phyloP scores from a whole-genome alignment of 2,888 invertebrate species.

The Galerucella nymphaeae region DNA sequence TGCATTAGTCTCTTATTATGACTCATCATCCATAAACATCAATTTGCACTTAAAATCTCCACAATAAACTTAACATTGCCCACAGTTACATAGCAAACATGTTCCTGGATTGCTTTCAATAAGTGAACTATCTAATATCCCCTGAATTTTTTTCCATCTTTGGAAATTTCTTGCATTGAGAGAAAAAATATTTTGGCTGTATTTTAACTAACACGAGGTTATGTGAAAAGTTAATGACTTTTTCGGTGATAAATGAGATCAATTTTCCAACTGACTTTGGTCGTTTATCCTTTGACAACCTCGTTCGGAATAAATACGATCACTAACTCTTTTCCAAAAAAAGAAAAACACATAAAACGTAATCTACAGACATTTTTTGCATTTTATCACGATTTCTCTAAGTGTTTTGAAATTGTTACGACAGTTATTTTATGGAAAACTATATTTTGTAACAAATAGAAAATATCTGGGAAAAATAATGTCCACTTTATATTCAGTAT shows the following conservation, averaged over 20 bases:
- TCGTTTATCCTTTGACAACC: constrained; percentile 28
- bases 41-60: not conserved
- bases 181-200: constrained; percentile 18
- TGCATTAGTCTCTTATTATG: too few relatives aligned
- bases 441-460: too few relatives aligned
- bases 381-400: not conserved
- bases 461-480: too few relatives aligned
- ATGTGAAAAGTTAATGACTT: constrained; percentile 31
- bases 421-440: not conserved
- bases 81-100: not conserved
- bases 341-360: not conserved
- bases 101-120: not conserved
- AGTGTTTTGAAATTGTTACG: not conserved
- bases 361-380: not conserved
- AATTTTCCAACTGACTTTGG: constrained; percentile 29
- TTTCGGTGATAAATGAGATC: constrained; percentile 33
- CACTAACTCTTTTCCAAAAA: constrained; percentile 7
- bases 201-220: constrained; percentile 7
- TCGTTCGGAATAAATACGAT: constrained; percentile 23
- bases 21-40: too few relatives aligned
- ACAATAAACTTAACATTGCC: constrained; percentile 17
- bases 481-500: too few relatives aligned
- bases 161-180: too few relatives aligned
- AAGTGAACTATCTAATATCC: not conserved
- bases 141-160: too few relatives aligned